Evolutionary conservation across 2,113 vertebrate genomes (phyloP).

Genomic region (Macquaria australasica): DNA sequence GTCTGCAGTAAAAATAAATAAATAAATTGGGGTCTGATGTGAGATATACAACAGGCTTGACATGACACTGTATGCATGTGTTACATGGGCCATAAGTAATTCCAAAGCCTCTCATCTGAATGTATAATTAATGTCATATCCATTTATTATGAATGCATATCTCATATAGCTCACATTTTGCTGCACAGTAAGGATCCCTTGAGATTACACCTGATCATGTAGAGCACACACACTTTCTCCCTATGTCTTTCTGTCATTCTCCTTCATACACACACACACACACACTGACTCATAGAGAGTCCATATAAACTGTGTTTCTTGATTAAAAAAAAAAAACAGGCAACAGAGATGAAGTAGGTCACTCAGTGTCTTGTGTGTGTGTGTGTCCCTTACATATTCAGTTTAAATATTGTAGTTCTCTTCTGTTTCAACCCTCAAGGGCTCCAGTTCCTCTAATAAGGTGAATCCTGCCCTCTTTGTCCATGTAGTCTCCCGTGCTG

Average conservation of each 20-base stretch:
- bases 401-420: slow-evolving; percentile 67
- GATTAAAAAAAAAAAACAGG: not conserved
- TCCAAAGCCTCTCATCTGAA: slow-evolving; percentile 37
- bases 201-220: slow-evolving; percentile 29
- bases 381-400: slow-evolving; percentile 35
- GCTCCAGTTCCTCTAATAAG: slow-evolving; percentile 65
- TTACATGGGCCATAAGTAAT: slow-evolving; percentile 43
- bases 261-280: not conserved
- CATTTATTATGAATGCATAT: slow-evolving; percentile 48
- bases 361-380: slow-evolving; percentile 3
- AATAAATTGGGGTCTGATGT: not conserved
- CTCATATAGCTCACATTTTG: slow-evolving; percentile 20
- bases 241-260: not conserved
- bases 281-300: not conserved
- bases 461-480: slow-evolving; percentile 65
- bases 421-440: slow-evolving; percentile 70
- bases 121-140: slow-evolving; percentile 49
- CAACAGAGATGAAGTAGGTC: slow-evolving; percentile 30
- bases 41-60: not conserved
- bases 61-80: not conserved
- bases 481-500: slow-evolving; percentile 45
- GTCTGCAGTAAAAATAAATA: not conserved
- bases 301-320: slow-evolving; percentile 6
- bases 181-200: slow-evolving; percentile 1
- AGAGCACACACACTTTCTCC: not conserved